Conservation (phyloP, 2,797 vertebrate species). For the Fundulus diaphanus region DNA sequence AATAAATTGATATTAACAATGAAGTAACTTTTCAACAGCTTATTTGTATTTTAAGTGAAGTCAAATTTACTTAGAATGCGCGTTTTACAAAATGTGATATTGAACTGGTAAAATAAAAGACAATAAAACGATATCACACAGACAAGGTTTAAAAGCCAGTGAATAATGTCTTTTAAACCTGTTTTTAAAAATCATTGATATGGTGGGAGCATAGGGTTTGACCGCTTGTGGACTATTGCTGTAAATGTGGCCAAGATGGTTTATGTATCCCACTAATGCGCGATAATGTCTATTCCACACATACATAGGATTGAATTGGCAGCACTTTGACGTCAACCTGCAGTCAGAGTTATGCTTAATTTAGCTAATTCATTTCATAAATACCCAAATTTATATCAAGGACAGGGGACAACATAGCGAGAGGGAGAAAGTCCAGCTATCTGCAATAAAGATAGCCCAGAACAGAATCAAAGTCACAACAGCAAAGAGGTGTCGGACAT, state of each 20-base stretch:
- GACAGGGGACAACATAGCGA: background rate
- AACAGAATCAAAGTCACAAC: background rate
- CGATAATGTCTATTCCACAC: background rate
- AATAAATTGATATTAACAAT: background rate
- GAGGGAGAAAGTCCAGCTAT: background rate
- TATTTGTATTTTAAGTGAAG: background rate
- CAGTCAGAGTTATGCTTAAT: background rate
- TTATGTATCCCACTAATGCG: background rate
- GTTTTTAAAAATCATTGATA: background rate
- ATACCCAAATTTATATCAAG: background rate
- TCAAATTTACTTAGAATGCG: background rate
- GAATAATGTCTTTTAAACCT: background rate
- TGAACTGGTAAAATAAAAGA: background rate
- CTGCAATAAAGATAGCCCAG: background rate
- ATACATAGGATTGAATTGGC: background rate
- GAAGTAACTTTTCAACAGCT: background rate
- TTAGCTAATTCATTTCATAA: background rate
- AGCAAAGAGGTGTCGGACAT: background rate
- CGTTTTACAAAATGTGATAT: background rate
- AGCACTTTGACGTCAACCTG: background rate
- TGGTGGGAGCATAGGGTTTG: background rate
- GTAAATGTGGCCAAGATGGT: background rate
- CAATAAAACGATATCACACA: no score
- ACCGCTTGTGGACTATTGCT: background rate
- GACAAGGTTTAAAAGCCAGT: no score